Conservation (phyloP, 2,888 invertebrate species). For the Cerastoderma edule region DNA sequence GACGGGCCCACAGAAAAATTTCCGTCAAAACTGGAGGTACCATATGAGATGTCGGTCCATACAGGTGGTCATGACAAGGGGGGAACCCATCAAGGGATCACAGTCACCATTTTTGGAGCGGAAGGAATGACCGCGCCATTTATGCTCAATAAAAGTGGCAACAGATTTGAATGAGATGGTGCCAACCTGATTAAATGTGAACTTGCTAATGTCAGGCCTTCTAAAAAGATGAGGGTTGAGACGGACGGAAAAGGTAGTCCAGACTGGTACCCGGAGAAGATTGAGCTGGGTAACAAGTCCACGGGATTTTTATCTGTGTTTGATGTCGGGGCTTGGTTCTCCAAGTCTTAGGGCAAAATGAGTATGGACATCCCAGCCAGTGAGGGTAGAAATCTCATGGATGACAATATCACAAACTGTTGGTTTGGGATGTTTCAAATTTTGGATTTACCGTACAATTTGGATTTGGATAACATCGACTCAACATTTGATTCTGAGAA, state of each 20-base stretch:
- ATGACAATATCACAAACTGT: too few species aligned
- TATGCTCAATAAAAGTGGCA: conserved; percentile 79
- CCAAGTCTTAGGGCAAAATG: conserved; percentile 71
- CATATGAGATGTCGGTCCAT: conserved; percentile 80
- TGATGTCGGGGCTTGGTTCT: conserved; percentile 79
- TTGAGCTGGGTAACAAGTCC: conserved; percentile 80
- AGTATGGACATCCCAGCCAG: conserved; percentile 78
- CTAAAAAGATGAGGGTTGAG: conserved; percentile 81
- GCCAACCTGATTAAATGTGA: conserved; percentile 81
- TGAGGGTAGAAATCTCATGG: conserved; percentile 76
- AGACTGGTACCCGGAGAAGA: conserved; percentile 81
- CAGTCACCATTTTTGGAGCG: conserved; percentile 80
- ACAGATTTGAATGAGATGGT: conserved; percentile 82
- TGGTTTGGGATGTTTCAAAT: too few species aligned
- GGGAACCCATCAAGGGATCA: conserved; percentile 81
- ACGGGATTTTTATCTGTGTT: conserved; percentile 80
- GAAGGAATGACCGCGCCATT: conserved; percentile 77
- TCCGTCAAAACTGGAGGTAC: too few species aligned
- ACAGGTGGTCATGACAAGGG: conserved; percentile 81
- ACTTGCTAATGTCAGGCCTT: conserved; percentile 81
- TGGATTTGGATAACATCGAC: too few species aligned
- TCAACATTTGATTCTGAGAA: too few species aligned
- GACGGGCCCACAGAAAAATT: too few species aligned
- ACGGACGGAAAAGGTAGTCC: conserved; percentile 79
- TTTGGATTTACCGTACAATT: too few species aligned